These are phyloP conservation scores for Aspidiotus destructor DNA, from an alignment of 2,888 invertebrate genomes.

Conservation along the genomic window DNA sequence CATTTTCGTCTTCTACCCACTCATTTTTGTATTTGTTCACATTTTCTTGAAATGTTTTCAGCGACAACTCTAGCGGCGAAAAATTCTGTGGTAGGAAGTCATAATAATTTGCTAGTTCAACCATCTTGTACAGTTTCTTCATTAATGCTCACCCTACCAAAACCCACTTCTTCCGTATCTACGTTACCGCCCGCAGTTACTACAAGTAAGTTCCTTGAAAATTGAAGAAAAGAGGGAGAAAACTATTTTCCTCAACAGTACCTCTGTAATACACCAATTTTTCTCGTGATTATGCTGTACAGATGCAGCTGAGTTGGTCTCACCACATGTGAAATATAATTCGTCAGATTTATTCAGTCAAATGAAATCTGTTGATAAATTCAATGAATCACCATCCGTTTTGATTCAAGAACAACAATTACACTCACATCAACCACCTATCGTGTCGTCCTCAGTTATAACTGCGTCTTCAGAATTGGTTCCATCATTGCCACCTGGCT, in stretches of 20 bases:
- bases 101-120: slow-evolving; percentile 39
- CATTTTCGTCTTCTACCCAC: too few species aligned
- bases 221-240: not conserved
- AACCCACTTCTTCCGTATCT: slow-evolving; percentile 37
- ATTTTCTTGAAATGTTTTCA: not conserved
- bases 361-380: not conserved
- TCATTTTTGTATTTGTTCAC: not conserved
- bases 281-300: too few species aligned
- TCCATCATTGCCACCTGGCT: not conserved
- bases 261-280: too few species aligned
- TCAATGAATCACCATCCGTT: not conserved
- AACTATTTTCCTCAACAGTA: not conserved
- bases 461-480: slow-evolving; percentile 12
- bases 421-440: too few species aligned
- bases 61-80: slow-evolving; percentile 32
- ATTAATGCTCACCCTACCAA: slow-evolving; percentile 43
- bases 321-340: too few species aligned
- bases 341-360: not conserved
- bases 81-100: slow-evolving; percentile 38
- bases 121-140: slow-evolving; percentile 39
- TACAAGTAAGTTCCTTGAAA: slow-evolving; percentile 17
- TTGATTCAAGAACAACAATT: not conserved
- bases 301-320: too few species aligned
- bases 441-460: slow-evolving; percentile 17
- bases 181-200: slow-evolving; percentile 23